Conservation (phyloP, 2,888 invertebrate species). For the Minunthozetes semirufus region DNA sequence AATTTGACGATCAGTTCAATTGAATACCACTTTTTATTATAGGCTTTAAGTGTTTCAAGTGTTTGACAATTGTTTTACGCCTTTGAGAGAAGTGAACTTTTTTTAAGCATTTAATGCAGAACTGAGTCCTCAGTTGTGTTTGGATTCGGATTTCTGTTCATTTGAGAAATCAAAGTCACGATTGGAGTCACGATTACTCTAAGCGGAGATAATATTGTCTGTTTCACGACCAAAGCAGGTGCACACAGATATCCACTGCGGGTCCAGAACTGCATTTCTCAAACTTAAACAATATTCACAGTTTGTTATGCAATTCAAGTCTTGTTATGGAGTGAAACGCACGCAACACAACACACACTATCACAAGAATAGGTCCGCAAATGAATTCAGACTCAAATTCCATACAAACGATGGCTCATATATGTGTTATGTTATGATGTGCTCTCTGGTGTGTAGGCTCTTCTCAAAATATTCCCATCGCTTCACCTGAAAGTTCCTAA, state of each 20-base stretch:
- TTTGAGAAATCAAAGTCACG: constrained; percentile 28
- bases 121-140: not conserved
- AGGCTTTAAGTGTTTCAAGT: not conserved
- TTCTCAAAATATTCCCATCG: too few relatives aligned
- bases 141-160: not conserved
- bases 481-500: too few relatives aligned
- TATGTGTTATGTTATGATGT: too few relatives aligned
- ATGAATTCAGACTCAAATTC: not conserved
- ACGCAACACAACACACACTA: not conserved
- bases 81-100: not conserved
- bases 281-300: constrained; percentile 7
- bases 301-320: not conserved
- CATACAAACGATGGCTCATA: too few relatives aligned
- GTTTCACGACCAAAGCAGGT: constrained; percentile 24
- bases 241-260: not conserved
- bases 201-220: constrained; percentile 28
- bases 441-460: too few relatives aligned
- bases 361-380: not conserved
- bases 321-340: not conserved
- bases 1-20: too few relatives aligned
- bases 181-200: constrained; percentile 26
- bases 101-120: not conserved
- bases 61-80: constrained; percentile 15
- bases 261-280: too few relatives aligned
- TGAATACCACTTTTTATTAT: not conserved